A percentile compares a stretch with the other conserved stretches of the same genome.
Evolutionary conservation across 2,888 invertebrate genomes (phyloP).

Genomic region (Mechanitis messenoides): DNA sequence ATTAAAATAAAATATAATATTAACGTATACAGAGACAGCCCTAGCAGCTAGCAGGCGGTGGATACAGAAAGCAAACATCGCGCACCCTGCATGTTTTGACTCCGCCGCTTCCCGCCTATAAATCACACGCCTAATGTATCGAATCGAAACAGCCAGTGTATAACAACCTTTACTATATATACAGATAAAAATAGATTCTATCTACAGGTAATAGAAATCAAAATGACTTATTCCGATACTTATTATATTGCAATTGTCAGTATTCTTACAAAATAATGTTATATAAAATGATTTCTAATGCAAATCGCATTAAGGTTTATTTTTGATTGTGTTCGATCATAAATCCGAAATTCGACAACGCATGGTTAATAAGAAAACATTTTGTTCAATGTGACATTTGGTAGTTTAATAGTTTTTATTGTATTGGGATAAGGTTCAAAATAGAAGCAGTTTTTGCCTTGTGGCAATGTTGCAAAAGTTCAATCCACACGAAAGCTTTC

Average conservation of each 20-base stretch:
- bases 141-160: constrained; percentile 62
- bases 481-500: constrained; percentile 76
- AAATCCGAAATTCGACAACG: constrained; percentile 40
- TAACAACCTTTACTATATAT: constrained; percentile 40
- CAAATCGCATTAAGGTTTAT: constrained; percentile 26
- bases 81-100: constrained; percentile 67
- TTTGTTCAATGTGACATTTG: background rate
- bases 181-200: constrained; percentile 34
- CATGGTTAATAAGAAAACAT: constrained; percentile 27
- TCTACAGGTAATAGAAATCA: constrained; percentile 6
- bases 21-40: constrained; percentile 35
- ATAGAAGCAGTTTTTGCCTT: constrained; percentile 6
- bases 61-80: constrained; percentile 33
- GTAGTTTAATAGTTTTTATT: constrained; percentile 15
- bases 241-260: constrained; percentile 25
- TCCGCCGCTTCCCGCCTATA: constrained; percentile 65
- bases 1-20: constrained; percentile 6
- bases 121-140: constrained; percentile 75
- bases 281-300: constrained; percentile 21
- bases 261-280: constrained; percentile 4
- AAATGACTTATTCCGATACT: constrained; percentile 13
- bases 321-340: constrained; percentile 31
- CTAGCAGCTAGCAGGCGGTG: constrained; percentile 34
- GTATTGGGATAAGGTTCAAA: constrained; percentile 32
- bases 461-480: constrained; percentile 36